Percentiles rank a stretch among this genome's conserved stretches.
These are phyloP conservation scores for Allophyes oxyacanthae DNA, from an alignment of 2,888 invertebrate species.

Conservation along the genomic window DNA sequence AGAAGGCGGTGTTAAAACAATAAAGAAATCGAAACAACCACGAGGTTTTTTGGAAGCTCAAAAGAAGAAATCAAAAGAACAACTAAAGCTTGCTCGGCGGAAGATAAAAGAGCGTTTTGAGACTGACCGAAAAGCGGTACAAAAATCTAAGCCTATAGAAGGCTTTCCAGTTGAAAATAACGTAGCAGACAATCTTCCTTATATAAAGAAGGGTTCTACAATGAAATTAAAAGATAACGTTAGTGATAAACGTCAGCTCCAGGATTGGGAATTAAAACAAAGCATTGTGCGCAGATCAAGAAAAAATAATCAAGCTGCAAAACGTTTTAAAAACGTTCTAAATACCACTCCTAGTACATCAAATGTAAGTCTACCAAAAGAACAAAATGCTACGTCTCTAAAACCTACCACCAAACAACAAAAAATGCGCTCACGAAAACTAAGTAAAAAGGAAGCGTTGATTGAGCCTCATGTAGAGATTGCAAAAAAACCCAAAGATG, in stretches of 20 bases:
- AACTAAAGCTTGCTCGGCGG: conserved; percentile 6
- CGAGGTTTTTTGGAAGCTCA: background rate
- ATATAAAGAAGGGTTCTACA: conserved; percentile 1
- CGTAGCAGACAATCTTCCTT: background rate
- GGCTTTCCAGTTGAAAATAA: background rate
- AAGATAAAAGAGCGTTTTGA: conserved; percentile 6
- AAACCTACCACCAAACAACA: background rate
- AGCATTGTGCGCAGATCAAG: conserved; percentile 3
- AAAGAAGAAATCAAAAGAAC: conserved; percentile 12
- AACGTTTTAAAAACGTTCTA: conserved; percentile 3
- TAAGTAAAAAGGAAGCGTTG: background rate
- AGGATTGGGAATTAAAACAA: conserved; percentile 10
- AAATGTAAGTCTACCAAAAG: conserved; percentile 8
- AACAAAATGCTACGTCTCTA: background rate
- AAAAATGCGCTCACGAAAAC: background rate
- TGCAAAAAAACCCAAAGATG: conserved; percentile 2
- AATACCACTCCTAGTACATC: conserved; percentile 8
- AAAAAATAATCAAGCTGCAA: conserved; percentile 4
- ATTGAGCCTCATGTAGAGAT: background rate
- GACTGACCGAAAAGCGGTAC: background rate
- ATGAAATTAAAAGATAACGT: conserved; percentile 1
- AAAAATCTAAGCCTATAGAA: background rate
- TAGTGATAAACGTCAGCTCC: background rate
- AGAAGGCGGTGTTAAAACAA: conserved; percentile 28
- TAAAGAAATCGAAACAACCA: conserved; percentile 10